Percentiles rank a stretch among this genome's conserved stretches.
phyloP scores from a whole-genome alignment of 2,113 vertebrate species.

The Pteruthius melanotis region DNA sequence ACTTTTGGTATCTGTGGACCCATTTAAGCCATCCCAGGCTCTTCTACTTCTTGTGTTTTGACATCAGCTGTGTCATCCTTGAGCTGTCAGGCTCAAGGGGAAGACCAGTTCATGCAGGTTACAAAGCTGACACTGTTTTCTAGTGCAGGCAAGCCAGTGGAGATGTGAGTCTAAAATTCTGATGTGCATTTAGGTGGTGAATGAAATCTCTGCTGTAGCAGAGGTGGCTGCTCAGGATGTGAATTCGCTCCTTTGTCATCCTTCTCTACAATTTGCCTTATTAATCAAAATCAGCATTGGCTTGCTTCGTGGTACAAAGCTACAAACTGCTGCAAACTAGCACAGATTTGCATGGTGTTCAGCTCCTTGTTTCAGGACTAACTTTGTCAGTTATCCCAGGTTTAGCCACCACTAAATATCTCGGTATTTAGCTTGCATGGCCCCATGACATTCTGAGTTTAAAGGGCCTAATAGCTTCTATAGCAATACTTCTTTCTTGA shows the following conservation, averaged over 20 bases:
- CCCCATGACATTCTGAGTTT: not conserved
- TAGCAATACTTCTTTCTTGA: not conserved
- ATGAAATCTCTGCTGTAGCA: not conserved
- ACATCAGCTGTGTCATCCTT: not conserved
- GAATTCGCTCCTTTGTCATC: not conserved
- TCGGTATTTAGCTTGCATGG: not conserved
- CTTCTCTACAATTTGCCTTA: not conserved
- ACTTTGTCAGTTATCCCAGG: not conserved
- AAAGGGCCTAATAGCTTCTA: not conserved
- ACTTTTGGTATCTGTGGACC: not conserved
- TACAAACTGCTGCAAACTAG: not conserved
- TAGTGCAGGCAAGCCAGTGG: not conserved
- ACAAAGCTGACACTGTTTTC: not conserved
- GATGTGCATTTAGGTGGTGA: not conserved
- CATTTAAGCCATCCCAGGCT: not conserved
- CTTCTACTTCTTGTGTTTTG: not conserved
- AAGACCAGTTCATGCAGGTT: not conserved
- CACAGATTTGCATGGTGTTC: slow-evolving; percentile 4
- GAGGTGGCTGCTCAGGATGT: not conserved
- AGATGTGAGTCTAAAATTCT: not conserved
- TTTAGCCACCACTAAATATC: not conserved
- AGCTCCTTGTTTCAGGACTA: not conserved
- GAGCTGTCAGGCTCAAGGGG: not conserved
- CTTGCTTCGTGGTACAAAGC: not conserved
- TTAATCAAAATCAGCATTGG: not conserved